phyloP scores from a whole-genome alignment of 2,888 invertebrate genomes.

The Smittia aterrima region DNA sequence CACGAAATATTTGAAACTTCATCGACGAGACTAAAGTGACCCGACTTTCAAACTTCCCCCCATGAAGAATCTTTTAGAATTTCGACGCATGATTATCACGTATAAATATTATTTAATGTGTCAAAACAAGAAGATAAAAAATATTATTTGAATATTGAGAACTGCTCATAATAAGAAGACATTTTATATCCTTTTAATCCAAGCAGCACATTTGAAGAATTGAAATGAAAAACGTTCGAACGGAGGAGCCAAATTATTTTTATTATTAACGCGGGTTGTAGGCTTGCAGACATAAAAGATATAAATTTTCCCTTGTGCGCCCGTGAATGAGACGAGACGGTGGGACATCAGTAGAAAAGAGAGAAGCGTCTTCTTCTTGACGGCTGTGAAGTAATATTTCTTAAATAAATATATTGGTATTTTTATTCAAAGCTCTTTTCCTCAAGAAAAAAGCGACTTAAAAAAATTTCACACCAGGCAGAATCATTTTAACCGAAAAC shows the following conservation, averaged over 20 bases:
- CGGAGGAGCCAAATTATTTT: not conserved
- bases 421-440: not conserved
- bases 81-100: constrained; percentile 32
- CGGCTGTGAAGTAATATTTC: not conserved
- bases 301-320: not conserved
- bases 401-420: not conserved
- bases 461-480: constrained; percentile 21
- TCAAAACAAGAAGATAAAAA: constrained; percentile 22
- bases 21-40: too few relatives aligned
- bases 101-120: constrained; percentile 28
- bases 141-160: not conserved
- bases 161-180: not conserved
- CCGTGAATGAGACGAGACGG: not conserved
- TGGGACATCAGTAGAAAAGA: not conserved
- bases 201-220: not conserved
- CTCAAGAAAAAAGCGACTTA: too few relatives aligned
- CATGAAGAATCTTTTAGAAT: too few relatives aligned
- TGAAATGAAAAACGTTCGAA: not conserved
- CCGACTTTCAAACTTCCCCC: too few relatives aligned
- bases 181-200: constrained; percentile 14
- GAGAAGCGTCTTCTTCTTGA: not conserved
- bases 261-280: not conserved
- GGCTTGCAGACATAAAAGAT: not conserved
- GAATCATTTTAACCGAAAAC: not conserved
- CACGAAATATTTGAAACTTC: too few relatives aligned